Base-by-base conservation (phyloP, 30 jellyfish, hydroid and myxozoan genomes). In the Pelagia noctiluca region DNA sequence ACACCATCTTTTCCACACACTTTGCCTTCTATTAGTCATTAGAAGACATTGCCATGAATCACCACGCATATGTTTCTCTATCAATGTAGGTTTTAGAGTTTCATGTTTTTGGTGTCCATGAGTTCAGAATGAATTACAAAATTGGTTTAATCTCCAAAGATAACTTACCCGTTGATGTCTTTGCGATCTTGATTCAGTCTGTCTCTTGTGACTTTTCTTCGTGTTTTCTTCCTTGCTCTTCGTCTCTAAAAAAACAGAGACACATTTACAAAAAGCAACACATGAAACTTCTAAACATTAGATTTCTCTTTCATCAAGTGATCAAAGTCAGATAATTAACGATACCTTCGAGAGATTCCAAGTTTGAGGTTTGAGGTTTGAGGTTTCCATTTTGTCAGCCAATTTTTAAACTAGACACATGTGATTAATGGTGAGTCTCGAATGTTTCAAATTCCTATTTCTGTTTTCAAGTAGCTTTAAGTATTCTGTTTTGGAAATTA, bases 121-220 rank as follows among this genome's bases (percentile, higher is more conserved):
- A 42, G 16, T 8, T 8, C 57, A 42, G 12, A 42, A 42, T 8
- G 57, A 5, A 42, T 5, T 5, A 42, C 16, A 42, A 42, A 5
- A 5, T 42, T 42, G 57, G 16, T 42, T 5, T 42, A 16, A 42
- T 42, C 16, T 42, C 16, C 8, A 42, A 8, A 33, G 2, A n/a
- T 16, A 8, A 47, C 85, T 24, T 18, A 82, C 92, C 71, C 92
- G 52, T 70, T 54, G 82, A 35, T 82, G 92, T 26, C 92, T 60
- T 57, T 82, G 86, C 26, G 92, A 82, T 54, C 92, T 70, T 23
- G 92, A 2, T 38, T 82, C 68, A 52, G 12, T 19, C 21, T 52
- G 68, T 30, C 21, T 52, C 68, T 19, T 19, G 16, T 52, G 16
- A 10, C 7, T 19, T 52, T 8, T 52, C 2, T 8, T 52, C 12